These are phyloP conservation scores for Coracopsis vasa DNA, from an alignment of 2,113 vertebrate genomes.

Conservation along the genomic window DNA sequence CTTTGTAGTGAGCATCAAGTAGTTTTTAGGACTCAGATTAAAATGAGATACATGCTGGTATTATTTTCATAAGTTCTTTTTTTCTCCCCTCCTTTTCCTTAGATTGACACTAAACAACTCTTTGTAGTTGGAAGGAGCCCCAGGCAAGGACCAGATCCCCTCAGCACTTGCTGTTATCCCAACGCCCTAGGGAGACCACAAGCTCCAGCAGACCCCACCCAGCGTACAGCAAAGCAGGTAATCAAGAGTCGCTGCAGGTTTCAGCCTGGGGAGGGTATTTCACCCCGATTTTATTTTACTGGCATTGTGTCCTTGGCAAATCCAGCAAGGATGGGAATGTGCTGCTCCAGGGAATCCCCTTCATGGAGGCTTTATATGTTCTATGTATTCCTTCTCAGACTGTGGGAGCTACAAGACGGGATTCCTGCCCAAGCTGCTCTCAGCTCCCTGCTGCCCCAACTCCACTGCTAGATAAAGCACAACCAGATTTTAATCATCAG, in stretches of 20 bases:
- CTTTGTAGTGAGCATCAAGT: neutral
- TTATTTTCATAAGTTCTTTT: neutral
- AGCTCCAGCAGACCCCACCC: neutral
- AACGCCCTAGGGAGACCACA: neutral
- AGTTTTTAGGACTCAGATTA: slow-evolving; percentile 8
- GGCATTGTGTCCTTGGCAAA: neutral
- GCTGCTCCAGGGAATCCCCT: neutral
- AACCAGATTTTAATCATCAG: neutral
- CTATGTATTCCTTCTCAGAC: neutral
- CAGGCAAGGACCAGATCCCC: neutral
- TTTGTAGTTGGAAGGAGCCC: neutral
- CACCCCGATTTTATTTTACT: neutral
- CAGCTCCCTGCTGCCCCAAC: neutral
- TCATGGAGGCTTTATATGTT: fast-evolving
- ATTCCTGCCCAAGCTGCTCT: neutral
- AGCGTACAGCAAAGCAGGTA: neutral
- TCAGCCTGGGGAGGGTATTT: neutral
- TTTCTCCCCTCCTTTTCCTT: neutral
- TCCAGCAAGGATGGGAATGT: neutral
- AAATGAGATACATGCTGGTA: neutral
- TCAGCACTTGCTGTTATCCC: neutral
- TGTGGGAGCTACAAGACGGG: neutral
- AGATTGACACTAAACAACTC: neutral
- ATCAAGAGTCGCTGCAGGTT: neutral
- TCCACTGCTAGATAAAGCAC: neutral